These are phyloP conservation scores for Porites lobata DNA, from an alignment of 92 coral and sea anemone genomes.

Conservation along the genomic window DNA sequence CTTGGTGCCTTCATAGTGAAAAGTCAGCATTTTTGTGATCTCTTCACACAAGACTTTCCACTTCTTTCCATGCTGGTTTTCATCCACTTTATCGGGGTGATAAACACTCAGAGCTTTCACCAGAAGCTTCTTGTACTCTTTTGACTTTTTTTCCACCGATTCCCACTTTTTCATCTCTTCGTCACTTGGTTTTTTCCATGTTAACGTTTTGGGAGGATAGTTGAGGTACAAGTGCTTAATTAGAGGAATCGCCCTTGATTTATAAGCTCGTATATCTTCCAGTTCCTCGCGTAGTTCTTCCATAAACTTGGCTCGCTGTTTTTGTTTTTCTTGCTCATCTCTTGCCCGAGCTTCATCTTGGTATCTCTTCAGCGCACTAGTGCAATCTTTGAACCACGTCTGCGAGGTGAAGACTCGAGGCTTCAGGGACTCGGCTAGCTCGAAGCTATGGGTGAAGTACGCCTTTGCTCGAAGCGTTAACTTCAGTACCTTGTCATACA, in stretches of 20 bases:
- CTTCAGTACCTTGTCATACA: constrained; percentile 88
- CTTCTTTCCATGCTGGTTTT: constrained; percentile 75
- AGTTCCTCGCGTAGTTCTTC: constrained; percentile 78
- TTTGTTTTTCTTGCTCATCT: constrained; percentile 76
- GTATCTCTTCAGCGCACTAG: constrained; percentile 66
- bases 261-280: constrained; percentile 57
- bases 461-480: constrained; percentile 80
- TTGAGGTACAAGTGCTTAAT: constrained; percentile 68
- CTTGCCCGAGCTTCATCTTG: constrained; percentile 73
- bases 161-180: constrained; percentile 51
- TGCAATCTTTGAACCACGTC: constrained; percentile 83
- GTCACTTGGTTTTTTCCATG: constrained; percentile 72
- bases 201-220: constrained; percentile 76
- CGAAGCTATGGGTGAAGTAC: constrained; percentile 80
- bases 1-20: constrained; percentile 71
- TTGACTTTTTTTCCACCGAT: background rate
- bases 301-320: constrained; percentile 48
- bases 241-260: constrained; percentile 45
- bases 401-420: constrained; percentile 81
- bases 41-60: constrained; percentile 91
- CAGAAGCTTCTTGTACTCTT: constrained; percentile 58
- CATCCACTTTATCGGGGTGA: constrained; percentile 88
- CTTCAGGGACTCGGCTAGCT: constrained; percentile 90
- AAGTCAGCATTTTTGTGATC: constrained; percentile 77
- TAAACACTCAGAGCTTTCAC: constrained; percentile 65